Evolutionary conservation across 2,797 vertebrate species (phyloP).

Genomic region (Hydrocynus forskahlii): DNA sequence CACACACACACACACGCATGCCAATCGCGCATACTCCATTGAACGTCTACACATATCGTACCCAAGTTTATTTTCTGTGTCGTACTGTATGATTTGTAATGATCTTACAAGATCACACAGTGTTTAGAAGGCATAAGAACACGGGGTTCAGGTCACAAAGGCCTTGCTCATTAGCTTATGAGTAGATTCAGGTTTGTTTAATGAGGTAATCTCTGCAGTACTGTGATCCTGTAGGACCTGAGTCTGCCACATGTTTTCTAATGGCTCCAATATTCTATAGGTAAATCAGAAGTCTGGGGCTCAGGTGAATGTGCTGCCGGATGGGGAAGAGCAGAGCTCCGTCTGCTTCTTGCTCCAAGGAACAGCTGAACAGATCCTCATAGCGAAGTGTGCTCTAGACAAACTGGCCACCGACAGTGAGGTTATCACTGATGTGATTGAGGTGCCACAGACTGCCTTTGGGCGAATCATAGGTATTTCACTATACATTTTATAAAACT

Average conservation of each 20-base stretch:
- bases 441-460: slow-evolving; percentile 82
- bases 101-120: too few species aligned
- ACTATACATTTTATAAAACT: not conserved
- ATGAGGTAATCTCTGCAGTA: not conserved
- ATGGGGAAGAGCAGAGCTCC: slow-evolving; percentile 61
- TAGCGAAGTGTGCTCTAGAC: slow-evolving; percentile 82
- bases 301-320: slow-evolving; percentile 69
- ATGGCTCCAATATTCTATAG: slow-evolving; percentile 65
- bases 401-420: slow-evolving; percentile 78
- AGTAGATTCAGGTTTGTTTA: not conserved
- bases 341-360: slow-evolving; percentile 84
- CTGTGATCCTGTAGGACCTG: not conserved
- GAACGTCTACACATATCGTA: too few species aligned
- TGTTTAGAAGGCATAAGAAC: too few species aligned
- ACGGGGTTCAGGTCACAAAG: not conserved
- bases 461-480: slow-evolving; percentile 87
- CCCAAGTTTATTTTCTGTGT: too few species aligned
- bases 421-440: slow-evolving; percentile 76
- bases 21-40: too few species aligned
- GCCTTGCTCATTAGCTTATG: not conserved
- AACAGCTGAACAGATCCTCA: slow-evolving; percentile 82
- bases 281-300: slow-evolving; percentile 83
- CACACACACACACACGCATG: too few species aligned
- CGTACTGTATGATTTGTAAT: too few species aligned
- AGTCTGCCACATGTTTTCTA: not conserved